Evolutionary conservation across 2,888 invertebrate genomes (phyloP).

Genomic region (Pammene fasciana): DNA sequence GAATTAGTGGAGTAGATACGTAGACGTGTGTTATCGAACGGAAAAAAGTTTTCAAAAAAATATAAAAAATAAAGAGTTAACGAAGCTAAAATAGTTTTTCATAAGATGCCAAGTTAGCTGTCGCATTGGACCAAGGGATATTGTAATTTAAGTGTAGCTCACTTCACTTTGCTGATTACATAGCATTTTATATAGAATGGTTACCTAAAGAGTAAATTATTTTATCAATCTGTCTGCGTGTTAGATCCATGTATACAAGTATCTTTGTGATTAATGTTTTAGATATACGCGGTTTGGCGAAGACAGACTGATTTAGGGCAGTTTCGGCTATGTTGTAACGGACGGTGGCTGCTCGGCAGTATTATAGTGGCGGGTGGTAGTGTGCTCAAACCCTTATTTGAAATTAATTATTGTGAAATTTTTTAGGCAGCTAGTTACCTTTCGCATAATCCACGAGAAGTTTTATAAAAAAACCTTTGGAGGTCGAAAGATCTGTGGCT

Average conservation of each 20-base stretch:
- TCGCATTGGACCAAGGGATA: constrained; percentile 80
- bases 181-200: constrained; percentile 63
- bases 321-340: constrained; percentile 48
- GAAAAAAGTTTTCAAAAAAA: constrained; percentile 48
- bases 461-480: neutral
- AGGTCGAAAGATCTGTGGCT: no score
- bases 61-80: constrained; percentile 51
- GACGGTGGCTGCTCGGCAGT: constrained; percentile 63
- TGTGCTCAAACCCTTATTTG: constrained; percentile 43
- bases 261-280: constrained; percentile 75
- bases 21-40: constrained; percentile 66
- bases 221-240: constrained; percentile 71
- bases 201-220: constrained; percentile 51
- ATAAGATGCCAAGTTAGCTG: constrained; percentile 78
- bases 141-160: constrained; percentile 74
- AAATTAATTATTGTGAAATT: neutral
- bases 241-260: constrained; percentile 77
- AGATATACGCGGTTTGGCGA: constrained; percentile 66
- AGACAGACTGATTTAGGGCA: constrained; percentile 76
- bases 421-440: neutral
- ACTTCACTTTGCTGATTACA: constrained; percentile 73
- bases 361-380: constrained; percentile 64
- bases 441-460: neutral
- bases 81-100: constrained; percentile 65
- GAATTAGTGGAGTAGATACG: constrained; percentile 33